These are phyloP conservation scores for Campopleginae sp. DNA, from an alignment of 2,888 invertebrate genomes.

Conservation along the genomic window DNA sequence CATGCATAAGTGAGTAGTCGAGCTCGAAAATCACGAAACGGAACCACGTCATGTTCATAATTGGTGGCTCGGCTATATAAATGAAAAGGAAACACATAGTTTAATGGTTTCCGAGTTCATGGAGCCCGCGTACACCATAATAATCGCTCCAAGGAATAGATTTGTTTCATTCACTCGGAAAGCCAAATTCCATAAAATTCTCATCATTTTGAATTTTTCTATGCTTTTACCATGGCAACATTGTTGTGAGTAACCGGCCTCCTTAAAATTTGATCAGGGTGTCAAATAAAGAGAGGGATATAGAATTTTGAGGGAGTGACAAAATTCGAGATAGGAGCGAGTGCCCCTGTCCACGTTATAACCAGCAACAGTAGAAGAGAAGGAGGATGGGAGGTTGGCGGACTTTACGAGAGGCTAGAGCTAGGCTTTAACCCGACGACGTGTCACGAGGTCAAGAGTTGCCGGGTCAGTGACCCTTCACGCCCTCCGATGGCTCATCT, in stretches of 20 bases:
- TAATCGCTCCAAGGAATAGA: background rate
- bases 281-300: no score
- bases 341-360: conserved; percentile 27
- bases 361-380: conserved; percentile 16
- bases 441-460: conserved; percentile 67
- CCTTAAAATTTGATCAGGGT: no score
- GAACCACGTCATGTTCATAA: conserved; percentile 1
- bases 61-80: conserved; percentile 9
- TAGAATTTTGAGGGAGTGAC: no score
- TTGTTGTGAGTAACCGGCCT: no score
- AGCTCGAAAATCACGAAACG: conserved; percentile 21
- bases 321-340: conserved; percentile 18
- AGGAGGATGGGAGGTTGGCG: background rate
- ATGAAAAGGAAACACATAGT: conserved; percentile 1
- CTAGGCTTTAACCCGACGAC: conserved; percentile 57
- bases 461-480: conserved; percentile 56
- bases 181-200: no score
- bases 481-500: conserved; percentile 45
- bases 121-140: background rate
- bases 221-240: no score
- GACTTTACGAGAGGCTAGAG: conserved; percentile 50
- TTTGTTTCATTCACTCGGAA: background rate
- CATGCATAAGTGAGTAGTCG: background rate
- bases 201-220: no score
- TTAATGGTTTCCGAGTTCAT: background rate